Conservation (phyloP, 2,888 invertebrate species). For the Gisinianus flammeolus region DNA sequence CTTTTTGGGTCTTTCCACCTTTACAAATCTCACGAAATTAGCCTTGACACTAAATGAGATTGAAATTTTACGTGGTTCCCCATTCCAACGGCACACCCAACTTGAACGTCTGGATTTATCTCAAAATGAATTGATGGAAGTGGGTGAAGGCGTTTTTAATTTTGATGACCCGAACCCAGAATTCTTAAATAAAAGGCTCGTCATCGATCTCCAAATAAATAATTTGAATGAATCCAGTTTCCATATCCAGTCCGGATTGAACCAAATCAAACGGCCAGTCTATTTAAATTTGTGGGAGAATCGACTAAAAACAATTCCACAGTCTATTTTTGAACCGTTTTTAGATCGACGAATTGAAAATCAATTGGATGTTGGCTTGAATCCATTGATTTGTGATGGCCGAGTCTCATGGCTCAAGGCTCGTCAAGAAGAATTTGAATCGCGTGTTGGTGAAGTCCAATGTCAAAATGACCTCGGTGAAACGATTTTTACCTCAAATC, state of each 20-base stretch:
- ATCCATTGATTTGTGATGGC: background rate
- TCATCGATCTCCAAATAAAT: background rate
- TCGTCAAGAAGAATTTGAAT: too few relatives aligned
- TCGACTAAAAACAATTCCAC: background rate
- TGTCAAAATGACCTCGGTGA: too few relatives aligned
- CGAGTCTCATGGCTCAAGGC: background rate
- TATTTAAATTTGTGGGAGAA: background rate
- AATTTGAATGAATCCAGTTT: background rate
- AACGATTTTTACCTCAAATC: too few relatives aligned
- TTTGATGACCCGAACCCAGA: background rate
- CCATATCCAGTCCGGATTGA: background rate
- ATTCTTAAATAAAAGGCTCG: background rate
- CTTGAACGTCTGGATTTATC: background rate
- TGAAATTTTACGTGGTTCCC: background rate
- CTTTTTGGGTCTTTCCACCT: background rate
- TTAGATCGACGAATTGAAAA: background rate
- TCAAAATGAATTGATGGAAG: background rate
- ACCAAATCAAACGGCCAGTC: background rate
- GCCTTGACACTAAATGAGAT: background rate
- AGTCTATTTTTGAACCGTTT: background rate
- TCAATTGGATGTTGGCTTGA: background rate
- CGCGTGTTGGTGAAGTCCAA: too few relatives aligned
- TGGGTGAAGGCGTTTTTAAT: background rate
- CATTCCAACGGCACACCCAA: background rate
- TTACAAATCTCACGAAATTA: background rate